These are phyloP conservation scores for Onychomys arenicola DNA, from an alignment of 2,797 vertebrate genomes.

Conservation along the genomic window DNA sequence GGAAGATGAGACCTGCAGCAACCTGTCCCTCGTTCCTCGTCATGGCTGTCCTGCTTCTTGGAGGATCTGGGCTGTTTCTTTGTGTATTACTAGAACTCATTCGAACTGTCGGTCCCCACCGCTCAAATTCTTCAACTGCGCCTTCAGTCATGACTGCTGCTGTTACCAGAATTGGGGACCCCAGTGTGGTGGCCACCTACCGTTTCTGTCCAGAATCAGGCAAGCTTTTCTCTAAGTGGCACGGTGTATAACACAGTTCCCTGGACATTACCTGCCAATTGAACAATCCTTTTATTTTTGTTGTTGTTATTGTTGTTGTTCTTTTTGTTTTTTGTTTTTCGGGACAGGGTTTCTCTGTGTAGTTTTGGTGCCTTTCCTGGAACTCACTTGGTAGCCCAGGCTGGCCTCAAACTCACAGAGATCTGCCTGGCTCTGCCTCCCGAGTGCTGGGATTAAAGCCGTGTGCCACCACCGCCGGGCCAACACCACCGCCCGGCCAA, in stretches of 20 bases:
- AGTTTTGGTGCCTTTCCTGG: no score
- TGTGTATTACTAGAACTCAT: background rate
- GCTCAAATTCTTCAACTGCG: background rate
- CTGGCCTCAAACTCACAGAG: no score
- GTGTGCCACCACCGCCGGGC: no score
- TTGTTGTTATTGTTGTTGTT: no score
- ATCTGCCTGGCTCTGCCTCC: no score
- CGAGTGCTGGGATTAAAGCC: no score
- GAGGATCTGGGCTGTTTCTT: background rate
- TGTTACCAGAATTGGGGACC: background rate
- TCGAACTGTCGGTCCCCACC: background rate
- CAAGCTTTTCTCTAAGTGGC: background rate
- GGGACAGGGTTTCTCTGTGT: no score
- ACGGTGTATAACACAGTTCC: accelerated
- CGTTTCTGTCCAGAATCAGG: background rate
- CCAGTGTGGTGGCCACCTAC: background rate
- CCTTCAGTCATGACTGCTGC: background rate
- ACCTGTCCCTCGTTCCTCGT: background rate
- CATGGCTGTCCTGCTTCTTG: background rate
- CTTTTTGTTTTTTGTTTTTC: no score
- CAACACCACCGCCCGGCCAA: no score
- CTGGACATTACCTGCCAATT: background rate
- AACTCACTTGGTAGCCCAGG: no score
- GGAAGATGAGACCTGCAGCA: background rate
- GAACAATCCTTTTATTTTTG: no score